Conservation (phyloP, 2,113 vertebrate species). For the Clarias batrachus region DNA sequence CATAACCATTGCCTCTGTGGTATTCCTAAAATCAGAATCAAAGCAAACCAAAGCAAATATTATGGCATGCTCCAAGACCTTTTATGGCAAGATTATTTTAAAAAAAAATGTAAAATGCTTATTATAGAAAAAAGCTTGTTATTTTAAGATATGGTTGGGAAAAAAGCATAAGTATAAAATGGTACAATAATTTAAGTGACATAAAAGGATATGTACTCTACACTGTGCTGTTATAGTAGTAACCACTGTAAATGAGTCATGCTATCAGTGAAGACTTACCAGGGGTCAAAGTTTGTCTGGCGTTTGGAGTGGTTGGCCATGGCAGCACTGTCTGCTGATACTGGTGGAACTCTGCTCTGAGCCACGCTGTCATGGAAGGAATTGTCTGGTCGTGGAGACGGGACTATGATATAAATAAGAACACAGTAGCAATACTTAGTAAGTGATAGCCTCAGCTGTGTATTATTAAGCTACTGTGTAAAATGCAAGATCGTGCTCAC, state of each 20-base stretch:
- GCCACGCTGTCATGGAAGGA: slow-evolving; percentile 87
- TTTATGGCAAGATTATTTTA: background rate
- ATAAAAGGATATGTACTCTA: background rate
- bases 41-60: background rate
- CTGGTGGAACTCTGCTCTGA: slow-evolving; percentile 79
- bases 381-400: slow-evolving; percentile 93
- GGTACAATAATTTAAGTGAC: background rate
- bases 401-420: slow-evolving; percentile 72
- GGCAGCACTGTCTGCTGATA: slow-evolving; percentile 79
- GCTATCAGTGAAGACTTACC: slow-evolving; percentile 70
- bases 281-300: slow-evolving; percentile 91
- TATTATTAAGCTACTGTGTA: background rate
- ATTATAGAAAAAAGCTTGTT: background rate
- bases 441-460: background rate
- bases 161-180: background rate
- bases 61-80: background rate
- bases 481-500: background rate
- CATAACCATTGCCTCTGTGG: slow-evolving; percentile 86
- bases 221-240: background rate
- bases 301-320: slow-evolving; percentile 91
- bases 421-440: background rate
- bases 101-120: background rate
- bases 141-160: background rate
- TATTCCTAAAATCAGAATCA: slow-evolving; percentile 76
- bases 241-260: background rate